Percentiles rank a stretch among this genome's conserved stretches.
These are phyloP conservation scores for Hesperophylax magnus DNA, from an alignment of 1,140 invertebrate genomes.

Conservation along the genomic window DNA sequence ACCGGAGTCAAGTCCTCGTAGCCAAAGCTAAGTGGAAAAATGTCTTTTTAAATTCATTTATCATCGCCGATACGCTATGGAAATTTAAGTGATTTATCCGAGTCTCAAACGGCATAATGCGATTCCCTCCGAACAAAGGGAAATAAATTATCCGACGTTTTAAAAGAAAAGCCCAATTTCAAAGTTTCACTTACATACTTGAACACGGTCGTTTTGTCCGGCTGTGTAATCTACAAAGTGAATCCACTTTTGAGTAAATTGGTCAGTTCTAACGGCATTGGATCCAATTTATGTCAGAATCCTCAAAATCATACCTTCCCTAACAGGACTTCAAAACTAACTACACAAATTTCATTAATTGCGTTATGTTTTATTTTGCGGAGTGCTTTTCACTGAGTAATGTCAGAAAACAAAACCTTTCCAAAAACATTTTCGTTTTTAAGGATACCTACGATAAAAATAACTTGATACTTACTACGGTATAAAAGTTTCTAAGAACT, in stretches of 20 bases:
- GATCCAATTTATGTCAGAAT: not conserved
- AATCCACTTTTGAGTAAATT: slow-evolving; percentile 18
- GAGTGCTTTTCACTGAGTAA: too few relatives aligned
- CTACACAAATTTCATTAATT: too few relatives aligned
- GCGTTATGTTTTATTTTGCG: too few relatives aligned
- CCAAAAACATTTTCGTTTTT: too few relatives aligned
- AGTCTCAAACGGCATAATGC: slow-evolving; percentile 53
- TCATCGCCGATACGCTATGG: slow-evolving; percentile 52
- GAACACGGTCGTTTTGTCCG: slow-evolving; percentile 31
- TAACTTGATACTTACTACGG: too few relatives aligned
- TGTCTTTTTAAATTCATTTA: slow-evolving; percentile 55
- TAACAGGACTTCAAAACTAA: too few relatives aligned
- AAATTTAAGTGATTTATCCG: slow-evolving; percentile 58
- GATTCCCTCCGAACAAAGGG: slow-evolving; percentile 50
- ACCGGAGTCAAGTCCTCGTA: not conserved
- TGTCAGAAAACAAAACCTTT: too few relatives aligned
- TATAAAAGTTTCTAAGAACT: too few relatives aligned
- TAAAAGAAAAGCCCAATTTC: slow-evolving; percentile 37
- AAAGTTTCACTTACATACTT: slow-evolving; percentile 42
- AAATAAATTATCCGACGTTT: slow-evolving; percentile 52
- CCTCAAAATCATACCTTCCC: too few relatives aligned
- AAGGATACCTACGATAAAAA: too few relatives aligned
- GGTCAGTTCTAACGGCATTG: slow-evolving; percentile 25
- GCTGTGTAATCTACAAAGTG: slow-evolving; percentile 15
- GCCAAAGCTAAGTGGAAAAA: slow-evolving; percentile 37